These are phyloP conservation scores for Tapera naevia DNA, from an alignment of 2,797 vertebrate species.

Conservation along the genomic window DNA sequence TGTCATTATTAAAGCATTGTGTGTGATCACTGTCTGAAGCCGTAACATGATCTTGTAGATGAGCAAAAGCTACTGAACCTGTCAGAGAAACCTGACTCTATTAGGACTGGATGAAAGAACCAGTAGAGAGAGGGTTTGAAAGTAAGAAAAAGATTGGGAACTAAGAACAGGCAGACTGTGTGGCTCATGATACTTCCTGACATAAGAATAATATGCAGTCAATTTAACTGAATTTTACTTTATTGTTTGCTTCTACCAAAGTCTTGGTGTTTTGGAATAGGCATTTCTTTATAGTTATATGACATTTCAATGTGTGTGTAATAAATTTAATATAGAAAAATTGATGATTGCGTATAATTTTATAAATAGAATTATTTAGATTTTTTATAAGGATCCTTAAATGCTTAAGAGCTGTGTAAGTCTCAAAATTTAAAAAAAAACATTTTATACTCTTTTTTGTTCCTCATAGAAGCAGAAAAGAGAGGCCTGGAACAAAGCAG, in stretches of 20 bases:
- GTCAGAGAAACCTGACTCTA: neutral
- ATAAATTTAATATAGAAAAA: neutral
- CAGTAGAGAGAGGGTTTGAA: neutral
- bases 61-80: neutral
- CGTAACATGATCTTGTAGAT: neutral
- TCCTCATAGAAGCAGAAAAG: neutral
- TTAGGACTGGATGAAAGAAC: neutral
- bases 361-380: neutral
- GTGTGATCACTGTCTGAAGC: neutral
- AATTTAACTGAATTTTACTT: neutral
- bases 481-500: neutral
- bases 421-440: conserved; percentile 26
- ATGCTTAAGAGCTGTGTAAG: neutral
- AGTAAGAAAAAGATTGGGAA: neutral
- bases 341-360: neutral
- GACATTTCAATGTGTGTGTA: neutral
- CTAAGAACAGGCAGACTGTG: neutral
- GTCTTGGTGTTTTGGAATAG: neutral
- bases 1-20: accelerated
- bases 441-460: neutral
- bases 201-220: neutral
- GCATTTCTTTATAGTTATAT: neutral
- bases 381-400: neutral
- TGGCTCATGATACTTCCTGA: neutral
- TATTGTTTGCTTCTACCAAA: neutral